These are phyloP conservation scores for Ophonus ardosiacus DNA, from an alignment of 2,888 invertebrate genomes.

Conservation along the genomic window DNA sequence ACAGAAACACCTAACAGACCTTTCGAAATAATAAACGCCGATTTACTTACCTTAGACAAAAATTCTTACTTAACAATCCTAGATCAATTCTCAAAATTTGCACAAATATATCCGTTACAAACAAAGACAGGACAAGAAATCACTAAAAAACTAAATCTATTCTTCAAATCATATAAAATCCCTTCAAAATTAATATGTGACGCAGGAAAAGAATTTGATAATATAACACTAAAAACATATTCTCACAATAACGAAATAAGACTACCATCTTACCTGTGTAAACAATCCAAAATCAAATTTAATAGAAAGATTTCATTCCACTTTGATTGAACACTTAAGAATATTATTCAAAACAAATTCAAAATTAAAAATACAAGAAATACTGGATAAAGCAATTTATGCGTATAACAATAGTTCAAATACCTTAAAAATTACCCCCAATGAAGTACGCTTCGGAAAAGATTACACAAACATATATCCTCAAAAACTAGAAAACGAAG, in stretches of 20 bases:
- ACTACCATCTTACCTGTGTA: constrained; percentile 6
- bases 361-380: neutral
- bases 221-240: neutral
- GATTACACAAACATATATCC: neutral
- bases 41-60: constrained; percentile 60
- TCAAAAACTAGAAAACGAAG: neutral
- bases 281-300: neutral
- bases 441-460: neutral
- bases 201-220: neutral
- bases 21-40: constrained; percentile 63
- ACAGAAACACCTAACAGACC: constrained; percentile 62
- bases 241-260: neutral
- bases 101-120: neutral
- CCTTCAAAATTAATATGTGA: neutral
- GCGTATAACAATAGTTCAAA: neutral
- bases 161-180: neutral
- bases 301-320: constrained; percentile 7
- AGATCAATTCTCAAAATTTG: constrained; percentile 54
- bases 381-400: neutral
- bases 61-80: constrained; percentile 62
- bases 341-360: neutral
- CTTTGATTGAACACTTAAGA: neutral
- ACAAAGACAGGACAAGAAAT: neutral
- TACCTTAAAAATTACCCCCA: neutral
- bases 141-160: neutral